Conservation (phyloP, 2,888 invertebrate genomes). For the Chrysomela aeneicollis region DNA sequence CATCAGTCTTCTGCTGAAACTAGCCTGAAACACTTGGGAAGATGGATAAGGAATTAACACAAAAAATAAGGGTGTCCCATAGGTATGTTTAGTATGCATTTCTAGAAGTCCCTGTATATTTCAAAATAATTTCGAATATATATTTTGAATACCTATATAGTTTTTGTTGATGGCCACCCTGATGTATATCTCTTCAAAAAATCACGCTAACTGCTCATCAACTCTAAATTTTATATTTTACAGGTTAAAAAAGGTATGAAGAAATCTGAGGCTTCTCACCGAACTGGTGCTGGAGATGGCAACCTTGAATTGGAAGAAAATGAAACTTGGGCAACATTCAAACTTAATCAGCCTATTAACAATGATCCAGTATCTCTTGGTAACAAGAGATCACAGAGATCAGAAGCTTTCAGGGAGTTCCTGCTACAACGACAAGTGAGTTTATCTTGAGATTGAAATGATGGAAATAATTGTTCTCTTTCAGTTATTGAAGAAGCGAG, state of each 20-base stretch:
- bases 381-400: constrained; percentile 57
- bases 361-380: constrained; percentile 47
- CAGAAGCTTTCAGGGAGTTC: constrained; percentile 65
- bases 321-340: constrained; percentile 38
- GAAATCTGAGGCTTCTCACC: constrained; percentile 52
- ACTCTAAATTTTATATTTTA: constrained; percentile 4
- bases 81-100: too few relatives aligned
- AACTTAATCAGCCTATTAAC: constrained; percentile 45
- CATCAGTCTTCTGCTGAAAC: too few relatives aligned
- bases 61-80: too few relatives aligned
- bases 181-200: too few relatives aligned
- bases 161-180: too few relatives aligned
- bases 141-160: too few relatives aligned
- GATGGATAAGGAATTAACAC: too few relatives aligned
- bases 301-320: constrained; percentile 23
- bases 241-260: constrained; percentile 40
- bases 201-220: too few relatives aligned
- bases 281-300: constrained; percentile 37
- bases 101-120: too few relatives aligned
- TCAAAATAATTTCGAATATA: too few relatives aligned
- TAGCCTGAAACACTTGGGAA: too few relatives aligned
- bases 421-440: constrained; percentile 62
- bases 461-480: constrained; percentile 28
- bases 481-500: constrained; percentile 49
- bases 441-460: neutral